Base-by-base conservation (phyloP, 2,797 vertebrate species). In the Yasuhikotakia modesta region DNA sequence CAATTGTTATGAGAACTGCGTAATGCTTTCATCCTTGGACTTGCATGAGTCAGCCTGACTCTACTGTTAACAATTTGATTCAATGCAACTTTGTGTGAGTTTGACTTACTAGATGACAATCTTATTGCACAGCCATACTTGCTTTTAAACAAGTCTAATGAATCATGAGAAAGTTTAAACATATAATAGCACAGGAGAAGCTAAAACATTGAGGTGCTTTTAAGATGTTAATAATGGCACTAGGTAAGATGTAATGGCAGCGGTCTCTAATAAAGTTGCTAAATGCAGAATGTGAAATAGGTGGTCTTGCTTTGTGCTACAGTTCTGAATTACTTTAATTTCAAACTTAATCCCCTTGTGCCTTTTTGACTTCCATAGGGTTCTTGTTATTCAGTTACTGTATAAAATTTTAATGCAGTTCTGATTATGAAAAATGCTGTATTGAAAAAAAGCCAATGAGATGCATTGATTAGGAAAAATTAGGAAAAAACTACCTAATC, bases 381-480 rank as follows among this genome's bases (percentile, higher is more conserved):
- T 46, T 72, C 39, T 0, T 50, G 16, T n/a, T 8, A 6, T 19
- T 53, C 52, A 21, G 17, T 30, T 73, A 52, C 4, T 52, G 45
- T 22, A 24, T 7, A 61, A 63, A 63, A 19, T 32, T 4, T n/a
- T 46, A 39, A 39, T 39, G 7, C 8, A 39, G 5, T 35, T 64
- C 32, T 64, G 45, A 22, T 73, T 64, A 32, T 12, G 7, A 73
- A 64, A 63, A 48, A 50, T 13, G 30, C 19, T 50, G 45, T 19
- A 17, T 32, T n/a, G 7, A 72, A 8, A 8, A 8, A 39, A 30
- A 14, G 11, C 22, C 45, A 35, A 52, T 73, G 46, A 74, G 22
- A 24, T 39, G 60, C 10, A 65, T 24, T 24, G 0, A 52, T 35
- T n/a, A n/a, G n/a, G n/a, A n/a, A n/a, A 50, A 48, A 48, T 22